phyloP scores from a whole-genome alignment of 2,797 vertebrate species.

The Tinamus major region DNA sequence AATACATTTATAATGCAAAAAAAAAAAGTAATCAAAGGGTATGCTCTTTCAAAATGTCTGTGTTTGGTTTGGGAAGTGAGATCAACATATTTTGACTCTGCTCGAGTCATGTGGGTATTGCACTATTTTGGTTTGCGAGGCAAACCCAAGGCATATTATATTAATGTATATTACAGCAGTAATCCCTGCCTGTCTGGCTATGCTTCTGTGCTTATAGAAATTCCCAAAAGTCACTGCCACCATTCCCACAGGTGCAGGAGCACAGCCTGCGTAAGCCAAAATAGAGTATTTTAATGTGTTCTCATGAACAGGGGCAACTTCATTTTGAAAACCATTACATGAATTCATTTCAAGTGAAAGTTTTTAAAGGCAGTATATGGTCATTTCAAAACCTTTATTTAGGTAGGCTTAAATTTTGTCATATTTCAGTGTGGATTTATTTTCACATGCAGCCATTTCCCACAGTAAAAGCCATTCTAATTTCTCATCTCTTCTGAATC shows the following conservation, averaged over 20 bases:
- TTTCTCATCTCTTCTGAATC: background rate
- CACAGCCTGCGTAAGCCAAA: background rate
- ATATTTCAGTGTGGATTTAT: background rate
- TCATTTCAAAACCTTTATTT: background rate
- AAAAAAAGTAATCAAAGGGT: slow-evolving; percentile 5
- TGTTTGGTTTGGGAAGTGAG: background rate
- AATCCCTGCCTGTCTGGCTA: background rate
- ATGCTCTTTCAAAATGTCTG: background rate
- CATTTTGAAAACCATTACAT: background rate
- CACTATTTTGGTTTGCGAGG: slow-evolving; percentile 6
- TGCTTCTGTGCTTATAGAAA: background rate
- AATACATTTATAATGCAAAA: background rate
- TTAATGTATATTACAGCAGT: rapidly evolving
- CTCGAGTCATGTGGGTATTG: background rate
- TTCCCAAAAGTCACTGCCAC: background rate
- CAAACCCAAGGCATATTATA: slow-evolving; percentile 2
- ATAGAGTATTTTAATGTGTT: background rate
- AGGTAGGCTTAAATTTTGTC: background rate
- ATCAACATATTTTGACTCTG: slow-evolving; percentile 32
- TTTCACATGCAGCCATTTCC: background rate
- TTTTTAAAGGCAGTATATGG: background rate
- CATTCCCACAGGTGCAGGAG: background rate
- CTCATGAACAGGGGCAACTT: background rate
- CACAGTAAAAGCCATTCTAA: background rate
- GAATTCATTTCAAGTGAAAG: background rate